Percentiles rank a stretch among this genome's conserved stretches.
Evolutionary conservation across 2,888 invertebrate genomes (phyloP).

Genomic region (Slavum lentiscoides): DNA sequence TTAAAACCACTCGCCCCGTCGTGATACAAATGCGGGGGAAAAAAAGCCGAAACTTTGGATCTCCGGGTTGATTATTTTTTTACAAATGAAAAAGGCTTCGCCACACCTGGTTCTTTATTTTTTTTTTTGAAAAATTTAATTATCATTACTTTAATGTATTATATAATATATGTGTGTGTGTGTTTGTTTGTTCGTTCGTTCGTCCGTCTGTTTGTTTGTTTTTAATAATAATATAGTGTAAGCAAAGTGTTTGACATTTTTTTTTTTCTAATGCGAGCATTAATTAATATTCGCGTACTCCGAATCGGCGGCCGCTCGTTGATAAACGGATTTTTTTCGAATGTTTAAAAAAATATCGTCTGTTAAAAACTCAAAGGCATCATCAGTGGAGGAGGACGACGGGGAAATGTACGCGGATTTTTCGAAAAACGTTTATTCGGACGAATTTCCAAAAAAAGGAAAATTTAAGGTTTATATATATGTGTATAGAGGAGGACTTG

Average conservation of each 20-base stretch:
- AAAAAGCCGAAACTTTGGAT: conserved; percentile 27
- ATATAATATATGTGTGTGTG: not conserved
- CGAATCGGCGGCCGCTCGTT: too few relatives aligned
- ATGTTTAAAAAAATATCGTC: too few relatives aligned
- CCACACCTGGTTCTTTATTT: conserved; percentile 24
- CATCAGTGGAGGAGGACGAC: too few relatives aligned
- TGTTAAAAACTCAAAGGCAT: too few relatives aligned
- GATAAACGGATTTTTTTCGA: too few relatives aligned
- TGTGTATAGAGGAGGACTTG: too few relatives aligned
- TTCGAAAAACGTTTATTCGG: too few relatives aligned
- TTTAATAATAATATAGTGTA: conserved; percentile 1
- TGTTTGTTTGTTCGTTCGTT: not conserved
- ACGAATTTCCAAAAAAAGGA: too few relatives aligned
- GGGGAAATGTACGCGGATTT: too few relatives aligned
- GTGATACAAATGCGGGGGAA: not conserved
- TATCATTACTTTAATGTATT: conserved; percentile 39
- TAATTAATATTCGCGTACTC: too few relatives aligned
- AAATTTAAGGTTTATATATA: too few relatives aligned
- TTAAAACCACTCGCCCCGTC: conserved; percentile 33
- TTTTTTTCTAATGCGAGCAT: not conserved
- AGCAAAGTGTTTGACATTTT: conserved; percentile 28
- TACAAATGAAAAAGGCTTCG: conserved; percentile 25
- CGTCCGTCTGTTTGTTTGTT: not conserved
- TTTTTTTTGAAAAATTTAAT: conserved; percentile 15
- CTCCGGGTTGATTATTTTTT: conserved; percentile 42